These are phyloP conservation scores for Adelosebastes latens DNA, from an alignment of 2,797 vertebrate genomes.

Conservation along the genomic window DNA sequence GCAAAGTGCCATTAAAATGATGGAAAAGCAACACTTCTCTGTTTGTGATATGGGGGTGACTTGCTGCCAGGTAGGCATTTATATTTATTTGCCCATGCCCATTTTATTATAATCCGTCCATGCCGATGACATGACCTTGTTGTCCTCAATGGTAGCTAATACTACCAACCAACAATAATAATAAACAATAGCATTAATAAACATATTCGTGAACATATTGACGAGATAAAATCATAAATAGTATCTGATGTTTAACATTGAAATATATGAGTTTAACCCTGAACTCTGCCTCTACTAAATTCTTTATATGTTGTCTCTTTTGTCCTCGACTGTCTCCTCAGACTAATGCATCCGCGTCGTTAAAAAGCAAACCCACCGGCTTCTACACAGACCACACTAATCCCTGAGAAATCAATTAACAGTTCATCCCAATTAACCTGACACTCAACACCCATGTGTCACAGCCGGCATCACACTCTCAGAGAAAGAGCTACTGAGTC, in stretches of 20 bases:
- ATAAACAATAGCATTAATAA: neutral
- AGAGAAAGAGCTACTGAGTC: constrained; percentile 8
- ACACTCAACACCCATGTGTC: constrained; percentile 26
- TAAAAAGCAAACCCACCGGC: constrained; percentile 29
- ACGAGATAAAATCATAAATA: neutral
- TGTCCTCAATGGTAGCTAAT: neutral
- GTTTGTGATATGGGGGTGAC: too few relatives aligned
- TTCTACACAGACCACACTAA: constrained; percentile 37
- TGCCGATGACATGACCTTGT: neutral
- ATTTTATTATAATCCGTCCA: neutral
- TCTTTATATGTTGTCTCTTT: neutral
- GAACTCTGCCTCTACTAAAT: neutral
- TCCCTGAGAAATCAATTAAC: constrained; percentile 71
- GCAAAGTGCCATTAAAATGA: too few relatives aligned
- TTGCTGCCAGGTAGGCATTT: too few relatives aligned
- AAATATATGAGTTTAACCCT: neutral
- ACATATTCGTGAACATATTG: neutral
- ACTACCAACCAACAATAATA: neutral
- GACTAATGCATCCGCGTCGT: constrained; percentile 29
- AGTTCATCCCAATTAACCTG: constrained; percentile 65
- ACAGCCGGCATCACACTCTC: constrained; percentile 20
- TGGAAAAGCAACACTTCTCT: too few relatives aligned
- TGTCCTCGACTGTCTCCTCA: neutral
- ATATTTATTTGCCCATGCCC: neutral
- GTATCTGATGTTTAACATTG: neutral